A percentile compares a stretch with the other conserved stretches of the same genome.
Evolutionary conservation across 2,797 vertebrate species (phyloP).

Genomic region (Lacerta agilis): DNA sequence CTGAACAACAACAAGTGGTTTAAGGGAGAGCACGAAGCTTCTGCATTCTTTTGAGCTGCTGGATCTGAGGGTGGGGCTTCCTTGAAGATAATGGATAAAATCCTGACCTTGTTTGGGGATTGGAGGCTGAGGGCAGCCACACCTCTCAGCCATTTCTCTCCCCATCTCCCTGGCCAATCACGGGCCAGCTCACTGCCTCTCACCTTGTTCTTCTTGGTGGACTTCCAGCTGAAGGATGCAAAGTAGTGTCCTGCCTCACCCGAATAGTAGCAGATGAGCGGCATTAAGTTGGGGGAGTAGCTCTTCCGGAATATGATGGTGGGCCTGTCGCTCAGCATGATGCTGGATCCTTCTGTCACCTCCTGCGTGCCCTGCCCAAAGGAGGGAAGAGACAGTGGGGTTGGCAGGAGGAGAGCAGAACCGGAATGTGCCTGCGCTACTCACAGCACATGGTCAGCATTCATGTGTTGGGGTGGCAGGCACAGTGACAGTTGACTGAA

Average conservation of each 20-base stretch:
- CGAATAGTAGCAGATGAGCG: conserved; percentile 52
- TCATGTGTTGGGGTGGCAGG: too few species aligned
- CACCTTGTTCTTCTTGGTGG: conserved; percentile 53
- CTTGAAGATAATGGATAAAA: not conserved
- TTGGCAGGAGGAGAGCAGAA: too few species aligned
- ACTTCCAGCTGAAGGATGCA: conserved; percentile 63
- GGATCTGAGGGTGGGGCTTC: too few species aligned
- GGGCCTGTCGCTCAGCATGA: conserved; percentile 66
- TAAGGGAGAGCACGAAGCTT: too few species aligned
- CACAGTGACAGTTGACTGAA: not conserved
- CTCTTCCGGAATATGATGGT: conserved; percentile 61
- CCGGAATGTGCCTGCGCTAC: too few species aligned
- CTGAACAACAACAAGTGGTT: too few species aligned
- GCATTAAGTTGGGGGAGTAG: conserved; percentile 60
- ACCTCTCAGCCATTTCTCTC: not conserved
- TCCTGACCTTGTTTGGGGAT: not conserved
- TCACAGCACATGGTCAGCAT: too few species aligned
- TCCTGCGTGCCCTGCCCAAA: not conserved
- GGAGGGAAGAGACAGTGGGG: not conserved
- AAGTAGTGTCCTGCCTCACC: conserved; percentile 44
- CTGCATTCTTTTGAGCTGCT: too few species aligned
- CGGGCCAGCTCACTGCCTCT: not conserved
- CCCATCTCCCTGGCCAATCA: not conserved
- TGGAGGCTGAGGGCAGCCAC: not conserved
- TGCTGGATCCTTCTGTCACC: not conserved